Evolutionary conservation across 2,797 vertebrate species (phyloP), one percentile per base, ranked within the genome.

Genomic region (Semaprochilodus insignis): DNA sequence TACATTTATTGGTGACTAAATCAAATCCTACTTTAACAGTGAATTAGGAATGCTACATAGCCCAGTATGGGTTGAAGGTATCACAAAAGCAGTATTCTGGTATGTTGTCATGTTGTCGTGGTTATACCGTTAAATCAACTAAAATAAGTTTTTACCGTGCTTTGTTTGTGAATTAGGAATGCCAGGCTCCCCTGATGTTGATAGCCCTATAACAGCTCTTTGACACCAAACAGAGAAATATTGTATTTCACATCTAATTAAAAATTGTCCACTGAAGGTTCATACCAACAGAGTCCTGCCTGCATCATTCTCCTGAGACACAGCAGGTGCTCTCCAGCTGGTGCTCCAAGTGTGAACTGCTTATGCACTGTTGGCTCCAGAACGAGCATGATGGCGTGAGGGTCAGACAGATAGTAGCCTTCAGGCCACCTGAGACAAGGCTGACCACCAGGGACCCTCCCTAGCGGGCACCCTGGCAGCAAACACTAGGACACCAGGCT

Each of bases 241-340:
- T 13, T 44, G 16, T 27, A 25, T 52, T 52, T 17, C 25, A 1
- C 27, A 31, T 31, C 51, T 73, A 73, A 36, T 59, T 60, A 27
- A 74, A 74, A 36, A 3, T 34, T 23, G 17, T 25, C 34, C 55
- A 15, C 15, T 36, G 73, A 71, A 7, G 55, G 23, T 23, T 60
- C 8, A 27, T 40, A 31, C 6, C 44, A 6, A 3, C 54, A n/a
- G 13, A 44, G n/a, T 4, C 19, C 54, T 59, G 54, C 36, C 21
- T 8, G 73, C 62, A 40, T 75, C 11, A 36, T 6, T 36, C 31
- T 25, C n/a, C 6, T 25, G 55, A 67, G 27, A 67, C 62, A 21
- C 62, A 55, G 31, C 70, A 55, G 70, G 31, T 65, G 69, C 72
- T 80, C 69, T 73, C 67, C 55, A 60, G 36, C 57, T 51, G 48